Conservation (phyloP, 2,113 vertebrate species). For the Antennarius striatus region DNA sequence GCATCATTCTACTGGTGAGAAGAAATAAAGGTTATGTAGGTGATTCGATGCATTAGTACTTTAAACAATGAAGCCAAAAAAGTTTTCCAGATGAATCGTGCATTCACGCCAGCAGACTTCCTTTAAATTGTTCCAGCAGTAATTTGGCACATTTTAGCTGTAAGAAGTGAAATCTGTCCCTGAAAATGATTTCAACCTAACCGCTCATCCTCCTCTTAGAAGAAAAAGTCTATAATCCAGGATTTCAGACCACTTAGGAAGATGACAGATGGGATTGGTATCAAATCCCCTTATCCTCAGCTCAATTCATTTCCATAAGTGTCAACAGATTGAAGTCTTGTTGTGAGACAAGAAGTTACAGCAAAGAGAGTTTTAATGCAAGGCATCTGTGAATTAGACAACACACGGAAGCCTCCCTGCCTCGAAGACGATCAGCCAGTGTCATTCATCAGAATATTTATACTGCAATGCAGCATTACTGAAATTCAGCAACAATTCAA, state of each 20-base stretch:
- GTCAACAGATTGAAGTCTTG: slow-evolving; percentile 51
- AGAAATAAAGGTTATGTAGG: no score
- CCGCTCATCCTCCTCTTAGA: slow-evolving; percentile 51
- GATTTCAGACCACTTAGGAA: slow-evolving; percentile 72
- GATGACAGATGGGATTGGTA: slow-evolving; percentile 73
- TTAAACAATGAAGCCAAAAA: no score
- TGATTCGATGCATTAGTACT: no score
- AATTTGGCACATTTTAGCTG: not conserved
- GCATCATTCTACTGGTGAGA: no score
- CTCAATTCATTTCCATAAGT: slow-evolving; percentile 72
- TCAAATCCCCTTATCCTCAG: slow-evolving; percentile 72
- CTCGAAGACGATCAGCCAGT: slow-evolving; percentile 2
- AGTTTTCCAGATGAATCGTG: no score
- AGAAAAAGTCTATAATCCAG: slow-evolving; percentile 54
- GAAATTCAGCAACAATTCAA: slow-evolving; percentile 18
- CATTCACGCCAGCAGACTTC: no score
- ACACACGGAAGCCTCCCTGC: slow-evolving; percentile 1
- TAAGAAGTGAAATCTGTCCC: slow-evolving; percentile 34
- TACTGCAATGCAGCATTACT: slow-evolving; percentile 6
- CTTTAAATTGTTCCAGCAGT: not conserved
- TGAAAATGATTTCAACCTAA: slow-evolving; percentile 19
- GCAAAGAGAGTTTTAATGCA: slow-evolving; percentile 28
- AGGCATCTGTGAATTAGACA: slow-evolving; percentile 28
- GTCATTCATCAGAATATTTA: slow-evolving; percentile 8
- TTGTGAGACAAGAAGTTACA: slow-evolving; percentile 15